phyloP scores from a whole-genome alignment of 35 echinoderm and acorn worm species.

The Patiria miniata region DNA sequence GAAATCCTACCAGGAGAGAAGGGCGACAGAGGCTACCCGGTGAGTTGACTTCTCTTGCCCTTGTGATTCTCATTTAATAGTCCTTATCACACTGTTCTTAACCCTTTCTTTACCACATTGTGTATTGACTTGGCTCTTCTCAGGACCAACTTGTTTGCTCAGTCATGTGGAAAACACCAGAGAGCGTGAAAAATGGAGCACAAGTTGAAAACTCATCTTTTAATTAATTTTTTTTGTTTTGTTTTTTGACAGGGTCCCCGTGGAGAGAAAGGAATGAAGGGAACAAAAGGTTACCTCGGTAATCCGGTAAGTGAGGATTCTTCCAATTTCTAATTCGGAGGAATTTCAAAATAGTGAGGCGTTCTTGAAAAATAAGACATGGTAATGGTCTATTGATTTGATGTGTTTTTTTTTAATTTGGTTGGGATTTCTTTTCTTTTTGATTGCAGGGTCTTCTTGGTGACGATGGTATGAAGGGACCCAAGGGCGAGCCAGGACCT shows the following conservation, averaged over 20 bases:
- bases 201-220: too few species aligned
- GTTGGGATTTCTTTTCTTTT: background rate
- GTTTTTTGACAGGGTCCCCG: constrained; percentile 17
- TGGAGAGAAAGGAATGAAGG: constrained; percentile 37
- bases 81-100: too few species aligned
- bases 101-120: too few species aligned
- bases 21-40: constrained; percentile 36
- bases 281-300: constrained; percentile 2
- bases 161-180: too few species aligned
- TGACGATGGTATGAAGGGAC: constrained; percentile 38
- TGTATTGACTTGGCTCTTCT: too few species aligned
- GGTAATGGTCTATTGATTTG: background rate
- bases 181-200: too few species aligned
- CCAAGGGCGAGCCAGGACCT: constrained; percentile 29
- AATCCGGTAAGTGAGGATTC: background rate
- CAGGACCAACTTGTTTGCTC: too few species aligned
- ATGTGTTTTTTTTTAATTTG: background rate
- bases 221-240: background rate
- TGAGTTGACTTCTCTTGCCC: background rate
- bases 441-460: constrained; percentile 29
- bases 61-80: too few species aligned
- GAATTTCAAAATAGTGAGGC: too few species aligned
- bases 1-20: background rate
- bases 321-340: too few species aligned
- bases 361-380: background rate